Evolutionary conservation across 2,113 vertebrate genomes (phyloP), one percentile per base, ranked within the genome.

Genomic region (Caretta caretta): DNA sequence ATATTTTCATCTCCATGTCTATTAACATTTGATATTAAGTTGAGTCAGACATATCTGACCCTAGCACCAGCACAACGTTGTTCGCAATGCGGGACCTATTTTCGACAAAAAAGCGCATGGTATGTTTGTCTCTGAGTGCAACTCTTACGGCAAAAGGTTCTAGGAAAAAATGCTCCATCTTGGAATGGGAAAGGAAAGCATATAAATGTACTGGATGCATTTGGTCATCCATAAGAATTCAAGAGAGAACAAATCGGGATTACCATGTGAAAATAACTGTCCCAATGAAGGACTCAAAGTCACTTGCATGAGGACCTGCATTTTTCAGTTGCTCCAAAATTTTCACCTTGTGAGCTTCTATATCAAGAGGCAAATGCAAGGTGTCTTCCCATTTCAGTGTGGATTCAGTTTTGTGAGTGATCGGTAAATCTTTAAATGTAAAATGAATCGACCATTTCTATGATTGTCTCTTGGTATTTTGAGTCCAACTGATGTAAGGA

Each of bases 11-110:
- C 57, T 62, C 57, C 57, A 31, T 31, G 11, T 62, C 82, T 90
- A 86, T 5, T 49, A 48, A 50, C 3, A 27, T 80, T 84, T 86
- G 25, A 8, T 78, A 35, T 54, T 27, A 14, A 46, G 84, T 80
- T 17, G 46, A 87, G 3, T 25, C 57, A 79, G 82, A 25, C 2
- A 62, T 31, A 24, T 1, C 0, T 46, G 25, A 76, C 2, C 1
- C 76, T 46, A 80, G 82, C n/a, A 8, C 53, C 24, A 56, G 54
- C 24, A 3, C 35, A 17, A 50, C 9, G 2, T 82, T 90, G 46
- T n/a, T 78, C 51, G 69, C 69, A 53, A 62, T 79, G 80, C 11
- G 10, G 31, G 57, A 62, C 27, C 27, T 62, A 62, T 57, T 57
- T 65, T 35, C 6, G 31, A 31, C 29, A 65, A 65, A 65, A 65